Evolutionary conservation across 2,888 invertebrate genomes (phyloP), one percentile per base, ranked within the genome.

Genomic region (Callosobruchus maculatus): DNA sequence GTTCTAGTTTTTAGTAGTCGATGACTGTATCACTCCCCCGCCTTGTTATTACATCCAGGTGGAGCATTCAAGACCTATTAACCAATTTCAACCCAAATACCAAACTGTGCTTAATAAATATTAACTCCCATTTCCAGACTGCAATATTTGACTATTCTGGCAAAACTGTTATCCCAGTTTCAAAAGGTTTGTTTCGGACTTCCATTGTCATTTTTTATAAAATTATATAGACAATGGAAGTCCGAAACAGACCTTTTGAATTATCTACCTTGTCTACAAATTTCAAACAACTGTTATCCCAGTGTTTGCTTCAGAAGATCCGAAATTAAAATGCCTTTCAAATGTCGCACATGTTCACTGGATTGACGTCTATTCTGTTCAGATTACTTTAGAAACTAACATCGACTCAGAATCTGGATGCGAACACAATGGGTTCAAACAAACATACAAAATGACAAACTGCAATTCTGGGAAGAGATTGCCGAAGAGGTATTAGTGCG

Each of bases 1-100:
- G 91, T 92, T 31, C 93, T 94, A 94, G 70, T 77, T 96, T 68
- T 95, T 96, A 13, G 91, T 92, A 66, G 95, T 96, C 82, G 90
- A 91, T 77, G 88, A 91, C 76, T 90, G 91, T 74, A 89, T 95
- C 22, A 89, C 96, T 18, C 97, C 97, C 30, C 97, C 97, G 0
- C 97, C 97, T 66, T 93, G 96, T 93, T 89, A 90, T 75, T 91
- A 92, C 72, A 88, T 89, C 72, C 88, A 89, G 79, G 82, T 95
- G 20, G 83, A 89, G 72, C 85, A 91, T 74, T 86, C 90, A 0
- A 84, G 86, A 26, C 87, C 90, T 76, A 89, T 94, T 0, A 92
- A 92, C 83, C 88, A 89, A 30, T 86, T 93, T 93, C 87, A 88
- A 90, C 70, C 89, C 90, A 22, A 77, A 31, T 0, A 74, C 26